Evolutionary conservation across 2,113 vertebrate species (phyloP).

Genomic region (Miniopterus natalensis): DNA sequence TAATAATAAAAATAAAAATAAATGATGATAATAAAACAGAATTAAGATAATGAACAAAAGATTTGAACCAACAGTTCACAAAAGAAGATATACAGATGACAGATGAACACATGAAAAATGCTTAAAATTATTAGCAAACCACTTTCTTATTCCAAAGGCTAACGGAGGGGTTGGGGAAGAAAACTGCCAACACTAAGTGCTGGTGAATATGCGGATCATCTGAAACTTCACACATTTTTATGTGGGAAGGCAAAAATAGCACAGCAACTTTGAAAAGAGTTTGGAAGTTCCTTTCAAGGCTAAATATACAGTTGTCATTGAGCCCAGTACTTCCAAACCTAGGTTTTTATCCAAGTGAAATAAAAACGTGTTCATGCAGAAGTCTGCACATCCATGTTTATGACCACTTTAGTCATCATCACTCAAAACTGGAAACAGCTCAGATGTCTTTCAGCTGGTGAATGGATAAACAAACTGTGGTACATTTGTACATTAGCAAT

Average conservation of each 20-base stretch:
- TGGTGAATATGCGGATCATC: background rate
- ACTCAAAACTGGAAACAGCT: background rate
- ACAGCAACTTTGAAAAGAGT: background rate
- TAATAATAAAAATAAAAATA: background rate
- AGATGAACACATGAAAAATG: background rate
- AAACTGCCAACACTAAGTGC: background rate
- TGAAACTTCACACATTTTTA: background rate
- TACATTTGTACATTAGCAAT: background rate
- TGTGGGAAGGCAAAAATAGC: background rate
- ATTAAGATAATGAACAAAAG: background rate
- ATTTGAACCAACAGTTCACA: background rate
- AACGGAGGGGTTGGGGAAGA: background rate
- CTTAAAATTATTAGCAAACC: background rate
- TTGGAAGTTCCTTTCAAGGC: background rate
- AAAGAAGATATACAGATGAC: background rate
- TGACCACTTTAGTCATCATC: background rate
- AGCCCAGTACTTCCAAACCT: background rate
- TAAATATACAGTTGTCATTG: background rate
- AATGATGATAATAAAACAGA: background rate
- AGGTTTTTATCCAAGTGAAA: background rate
- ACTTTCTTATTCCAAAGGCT: background rate
- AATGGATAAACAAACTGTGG: background rate
- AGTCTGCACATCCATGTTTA: background rate
- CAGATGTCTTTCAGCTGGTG: background rate
- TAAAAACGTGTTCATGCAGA: background rate